Evolutionary conservation across 2,888 invertebrate species (phyloP).

Genomic region (Aromia moschata): DNA sequence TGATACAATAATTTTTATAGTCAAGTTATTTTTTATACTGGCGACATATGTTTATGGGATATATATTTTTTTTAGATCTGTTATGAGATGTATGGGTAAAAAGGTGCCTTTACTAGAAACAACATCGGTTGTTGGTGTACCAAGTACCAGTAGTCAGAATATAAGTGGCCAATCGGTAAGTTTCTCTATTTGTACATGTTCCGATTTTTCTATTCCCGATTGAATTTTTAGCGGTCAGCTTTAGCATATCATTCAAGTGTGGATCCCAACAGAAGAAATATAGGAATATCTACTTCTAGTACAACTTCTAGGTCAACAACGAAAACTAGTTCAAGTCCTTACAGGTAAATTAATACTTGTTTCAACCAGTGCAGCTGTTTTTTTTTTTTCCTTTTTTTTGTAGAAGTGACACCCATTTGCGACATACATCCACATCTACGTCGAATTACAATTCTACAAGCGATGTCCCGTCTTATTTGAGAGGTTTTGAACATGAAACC

Average conservation of each 20-base stretch:
- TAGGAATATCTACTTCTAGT: slow-evolving; percentile 94
- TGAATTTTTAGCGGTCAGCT: slow-evolving; percentile 73
- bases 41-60: slow-evolving; percentile 3
- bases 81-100: slow-evolving; percentile 80
- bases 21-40: no score
- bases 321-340: slow-evolving; percentile 93
- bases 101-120: slow-evolving; percentile 83
- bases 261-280: slow-evolving; percentile 75
- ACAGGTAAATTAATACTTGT: slow-evolving; percentile 74
- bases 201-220: slow-evolving; percentile 18
- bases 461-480: slow-evolving; percentile 77
- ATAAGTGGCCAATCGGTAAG: slow-evolving; percentile 71
- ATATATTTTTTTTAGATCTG: slow-evolving; percentile 62
- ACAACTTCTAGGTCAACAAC: slow-evolving; percentile 94
- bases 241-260: slow-evolving; percentile 80
- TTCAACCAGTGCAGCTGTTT: neutral
- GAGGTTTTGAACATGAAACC: slow-evolving; percentile 72
- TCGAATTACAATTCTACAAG: slow-evolving; percentile 87
- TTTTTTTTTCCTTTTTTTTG: slow-evolving; percentile 28
- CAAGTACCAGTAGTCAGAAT: slow-evolving; percentile 81
- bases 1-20: no score
- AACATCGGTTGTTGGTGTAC: slow-evolving; percentile 70
- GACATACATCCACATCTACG: slow-evolving; percentile 86
- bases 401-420: slow-evolving; percentile 82
- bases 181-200: slow-evolving; percentile 16